phyloP scores from a whole-genome alignment of 1,140 invertebrate genomes.

The Leptinotarsa undecemlineata region DNA sequence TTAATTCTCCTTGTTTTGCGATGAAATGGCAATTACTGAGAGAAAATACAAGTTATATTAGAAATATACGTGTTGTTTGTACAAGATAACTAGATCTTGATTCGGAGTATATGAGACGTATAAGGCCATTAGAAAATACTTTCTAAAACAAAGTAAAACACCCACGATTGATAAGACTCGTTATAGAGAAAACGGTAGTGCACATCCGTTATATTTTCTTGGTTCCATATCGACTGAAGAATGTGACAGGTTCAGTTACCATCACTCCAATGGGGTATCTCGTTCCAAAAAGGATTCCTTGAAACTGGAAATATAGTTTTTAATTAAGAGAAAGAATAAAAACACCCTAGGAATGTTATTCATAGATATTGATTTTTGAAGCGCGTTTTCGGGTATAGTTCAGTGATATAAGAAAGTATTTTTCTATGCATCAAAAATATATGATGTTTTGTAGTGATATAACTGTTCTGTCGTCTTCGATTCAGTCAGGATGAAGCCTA shows the following conservation, averaged over 20 bases:
- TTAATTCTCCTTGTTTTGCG: constrained; percentile 18
- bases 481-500: too few species aligned
- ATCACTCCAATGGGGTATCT: too few species aligned
- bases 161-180: constrained; percentile 39
- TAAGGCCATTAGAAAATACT: constrained; percentile 42
- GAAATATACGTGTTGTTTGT: constrained; percentile 20
- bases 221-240: background rate
- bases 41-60: constrained; percentile 35
- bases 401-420: too few species aligned
- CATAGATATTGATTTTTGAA: too few species aligned
- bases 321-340: too few species aligned
- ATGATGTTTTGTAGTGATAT: too few species aligned
- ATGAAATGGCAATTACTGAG: constrained; percentile 31
- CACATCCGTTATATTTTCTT: constrained; percentile 4
- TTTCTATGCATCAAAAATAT: too few species aligned
- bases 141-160: constrained; percentile 48
- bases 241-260: background rate
- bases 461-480: too few species aligned
- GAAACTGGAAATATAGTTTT: too few species aligned
- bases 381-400: too few species aligned
- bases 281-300: too few species aligned
- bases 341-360: too few species aligned
- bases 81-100: constrained; percentile 23
- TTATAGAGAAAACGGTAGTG: constrained; percentile 31
- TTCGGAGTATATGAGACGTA: constrained; percentile 30